A percentile compares a stretch with the other conserved stretches of the same genome.
phyloP scores from a whole-genome alignment of 1,140 invertebrate species.

The Ridgeia piscesae region DNA sequence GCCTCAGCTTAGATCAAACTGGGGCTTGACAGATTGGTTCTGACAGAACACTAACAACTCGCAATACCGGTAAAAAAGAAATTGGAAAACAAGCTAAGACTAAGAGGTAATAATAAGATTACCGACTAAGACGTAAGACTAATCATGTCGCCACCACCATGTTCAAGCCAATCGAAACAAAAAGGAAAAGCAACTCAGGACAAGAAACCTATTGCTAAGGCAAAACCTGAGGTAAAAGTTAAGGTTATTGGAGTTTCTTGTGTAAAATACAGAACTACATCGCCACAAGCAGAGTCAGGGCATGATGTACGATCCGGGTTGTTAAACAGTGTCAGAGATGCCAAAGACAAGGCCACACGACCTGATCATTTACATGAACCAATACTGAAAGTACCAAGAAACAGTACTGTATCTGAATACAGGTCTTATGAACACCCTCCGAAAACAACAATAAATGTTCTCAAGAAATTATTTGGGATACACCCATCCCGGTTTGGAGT shows the following conservation, averaged over 20 bases:
- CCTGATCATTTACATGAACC: background rate
- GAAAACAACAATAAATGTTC: background rate
- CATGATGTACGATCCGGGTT: background rate
- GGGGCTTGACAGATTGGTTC: no score
- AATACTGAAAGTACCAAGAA: background rate
- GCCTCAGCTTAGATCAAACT: no score
- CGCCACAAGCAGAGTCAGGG: background rate
- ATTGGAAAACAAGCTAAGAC: no score
- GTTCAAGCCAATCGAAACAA: background rate
- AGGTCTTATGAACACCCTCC: background rate
- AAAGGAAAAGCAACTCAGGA: background rate
- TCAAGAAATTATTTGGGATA: slow-evolving; percentile 1
- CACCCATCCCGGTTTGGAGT: background rate
- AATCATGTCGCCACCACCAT: background rate
- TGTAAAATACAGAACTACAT: background rate
- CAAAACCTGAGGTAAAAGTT: background rate
- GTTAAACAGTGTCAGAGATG: background rate
- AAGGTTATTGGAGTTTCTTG: background rate
- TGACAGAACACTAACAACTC: no score
- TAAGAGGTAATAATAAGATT: no score
- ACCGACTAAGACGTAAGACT: no score
- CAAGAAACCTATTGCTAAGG: background rate
- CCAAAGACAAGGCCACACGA: background rate
- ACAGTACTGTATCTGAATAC: background rate
- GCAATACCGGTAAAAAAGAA: no score